Evolutionary conservation across 2,113 vertebrate genomes (phyloP), one percentile per base, ranked within the genome.

Genomic region (Motacilla tschutschensis): DNA sequence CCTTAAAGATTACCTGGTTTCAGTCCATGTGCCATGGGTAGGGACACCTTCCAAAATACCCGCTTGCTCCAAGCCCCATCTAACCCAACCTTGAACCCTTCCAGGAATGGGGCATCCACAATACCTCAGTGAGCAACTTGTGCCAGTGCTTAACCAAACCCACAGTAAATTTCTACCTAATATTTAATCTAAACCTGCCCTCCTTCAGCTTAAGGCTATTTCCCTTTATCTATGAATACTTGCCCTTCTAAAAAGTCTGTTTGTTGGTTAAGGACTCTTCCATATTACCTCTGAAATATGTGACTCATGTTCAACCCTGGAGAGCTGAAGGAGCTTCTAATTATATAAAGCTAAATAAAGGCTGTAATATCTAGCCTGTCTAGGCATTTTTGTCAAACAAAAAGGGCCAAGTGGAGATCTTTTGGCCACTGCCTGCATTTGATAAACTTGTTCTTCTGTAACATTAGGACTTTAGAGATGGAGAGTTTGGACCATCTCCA

Each of bases 371-470:
- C 47, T 73, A 46, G 84, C 5, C 17, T 62, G 15, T 8, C 35
- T 28, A 47, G n/a, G 47, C 0, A 0, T 4, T 44, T 54, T 51
- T 73, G 50, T 54, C 40, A 46, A 12, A 31, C 6, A 67, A 43
- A 66, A 82, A 46, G 5, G 7, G 11, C 5, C 43, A 79, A 57
- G 9, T 55, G 17, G 19, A 58, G 43, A 59, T 41, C 33, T 66
- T 41, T 43, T 1, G 1, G 43, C 10, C 28, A 46, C 38, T 38
- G 28, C 25, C 44, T 50, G 9, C 14, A 50, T 65, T 53, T 80
- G 20, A 64, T 48, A 36, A 60, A 60, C 20, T 51, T 11, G 0
- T 35, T 83, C 7, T 65, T 65, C 54, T 33, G 0, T 20, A 80
- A 57, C 28, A 48, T 3, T 31, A 6, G 31, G 16, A 50, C 14